Conservation (phyloP, 2,113 vertebrate genomes). For the Epinephelus cyanopodus region DNA sequence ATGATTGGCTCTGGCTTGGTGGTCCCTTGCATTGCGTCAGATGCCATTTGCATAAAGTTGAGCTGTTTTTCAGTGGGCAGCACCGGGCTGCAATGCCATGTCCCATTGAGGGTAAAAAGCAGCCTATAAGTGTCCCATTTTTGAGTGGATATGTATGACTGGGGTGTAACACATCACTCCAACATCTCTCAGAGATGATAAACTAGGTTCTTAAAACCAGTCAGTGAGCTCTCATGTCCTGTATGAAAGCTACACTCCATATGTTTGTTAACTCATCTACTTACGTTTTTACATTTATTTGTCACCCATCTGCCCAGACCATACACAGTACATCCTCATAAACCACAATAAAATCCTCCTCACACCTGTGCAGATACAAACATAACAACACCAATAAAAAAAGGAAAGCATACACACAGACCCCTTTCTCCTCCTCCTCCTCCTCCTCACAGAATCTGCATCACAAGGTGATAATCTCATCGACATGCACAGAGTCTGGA, state of each 20-base stretch:
- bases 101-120: neutral
- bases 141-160: neutral
- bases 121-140: neutral
- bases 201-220: neutral
- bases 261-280: neutral
- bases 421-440: neutral
- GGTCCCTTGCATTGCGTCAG: neutral
- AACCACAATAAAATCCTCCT: neutral
- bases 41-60: neutral
- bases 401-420: neutral
- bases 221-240: neutral
- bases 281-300: conserved; percentile 5
- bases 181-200: neutral
- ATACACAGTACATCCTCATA: neutral
- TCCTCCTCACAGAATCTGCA: conserved; percentile 34
- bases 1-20: too few relatives aligned
- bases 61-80: neutral
- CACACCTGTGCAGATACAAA: neutral
- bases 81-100: neutral
- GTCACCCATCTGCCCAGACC: neutral
- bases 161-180: neutral
- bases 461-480: conserved; percentile 71
- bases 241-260: too few relatives aligned
- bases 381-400: neutral
- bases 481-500: conserved; percentile 50